Evolutionary conservation across 2,113 vertebrate genomes (phyloP).

Genomic region (Sprattus sprattus): DNA sequence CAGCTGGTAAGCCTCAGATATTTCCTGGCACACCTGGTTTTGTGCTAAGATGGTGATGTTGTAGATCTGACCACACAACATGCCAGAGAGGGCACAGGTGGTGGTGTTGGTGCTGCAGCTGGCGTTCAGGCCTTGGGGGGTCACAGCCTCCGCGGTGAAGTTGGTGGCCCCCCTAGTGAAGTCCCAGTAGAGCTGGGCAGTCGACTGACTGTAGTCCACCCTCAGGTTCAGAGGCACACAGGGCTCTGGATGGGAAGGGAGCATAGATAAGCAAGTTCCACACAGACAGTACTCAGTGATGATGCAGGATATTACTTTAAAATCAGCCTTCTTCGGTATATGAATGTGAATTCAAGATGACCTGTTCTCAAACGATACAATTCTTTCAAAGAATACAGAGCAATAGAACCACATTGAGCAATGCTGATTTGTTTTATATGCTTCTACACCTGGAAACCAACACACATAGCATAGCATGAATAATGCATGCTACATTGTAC

Average conservation of each 20-base stretch:
- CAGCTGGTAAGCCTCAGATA: conserved; percentile 38
- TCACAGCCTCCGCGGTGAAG: conserved; percentile 59
- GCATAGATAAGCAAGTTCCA: background rate
- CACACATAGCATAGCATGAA: background rate
- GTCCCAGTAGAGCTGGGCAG: conserved; percentile 54
- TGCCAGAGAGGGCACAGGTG: conserved; percentile 51
- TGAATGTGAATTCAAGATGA: background rate
- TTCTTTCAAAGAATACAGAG: background rate
- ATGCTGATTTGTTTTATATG: background rate
- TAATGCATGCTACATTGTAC: background rate
- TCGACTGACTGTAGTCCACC: conserved; percentile 49
- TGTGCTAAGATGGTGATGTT: conserved; percentile 61
- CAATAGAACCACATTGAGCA: background rate
- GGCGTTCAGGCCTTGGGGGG: conserved; percentile 35
- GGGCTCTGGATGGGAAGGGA: conserved; percentile 51
- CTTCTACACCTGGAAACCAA: background rate
- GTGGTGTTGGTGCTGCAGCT: conserved; percentile 54
- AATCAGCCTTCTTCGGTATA: too few species aligned
- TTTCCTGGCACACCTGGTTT: conserved; percentile 54
- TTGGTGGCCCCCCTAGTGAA: conserved; percentile 46
- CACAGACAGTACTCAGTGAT: background rate
- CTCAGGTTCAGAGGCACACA: conserved; percentile 56
- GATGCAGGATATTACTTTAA: too few species aligned
- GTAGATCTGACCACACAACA: conserved; percentile 64
- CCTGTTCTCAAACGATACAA: background rate